Conservation (phyloP, 2,797 vertebrate species). For the Lateolabrax maculatus region DNA sequence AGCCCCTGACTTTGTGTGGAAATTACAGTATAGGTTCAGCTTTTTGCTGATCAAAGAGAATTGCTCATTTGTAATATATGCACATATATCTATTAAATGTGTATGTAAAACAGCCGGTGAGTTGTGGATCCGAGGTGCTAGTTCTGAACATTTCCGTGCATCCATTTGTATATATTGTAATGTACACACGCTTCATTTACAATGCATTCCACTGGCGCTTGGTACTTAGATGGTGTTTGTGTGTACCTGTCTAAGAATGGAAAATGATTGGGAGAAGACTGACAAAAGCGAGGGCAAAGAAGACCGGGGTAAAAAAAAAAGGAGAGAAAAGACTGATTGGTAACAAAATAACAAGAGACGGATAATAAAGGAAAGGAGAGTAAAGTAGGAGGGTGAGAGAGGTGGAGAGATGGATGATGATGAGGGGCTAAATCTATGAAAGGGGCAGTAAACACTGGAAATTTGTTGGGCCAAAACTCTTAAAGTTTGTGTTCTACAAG, state of each 20-base stretch:
- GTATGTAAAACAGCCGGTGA: constrained; percentile 41
- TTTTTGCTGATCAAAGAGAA: constrained; percentile 79
- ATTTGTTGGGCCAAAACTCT: constrained; percentile 9
- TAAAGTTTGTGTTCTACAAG: neutral
- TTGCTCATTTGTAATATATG: constrained; percentile 56
- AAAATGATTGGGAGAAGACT: constrained; percentile 20
- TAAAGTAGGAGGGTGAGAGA: constrained; percentile 5
- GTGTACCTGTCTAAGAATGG: neutral
- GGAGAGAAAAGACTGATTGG: neutral
- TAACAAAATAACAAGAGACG: neutral
- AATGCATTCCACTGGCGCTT: neutral
- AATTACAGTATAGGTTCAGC: constrained; percentile 57
- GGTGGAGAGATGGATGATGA: constrained; percentile 39
- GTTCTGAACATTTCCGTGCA: neutral
- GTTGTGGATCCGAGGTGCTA: neutral
- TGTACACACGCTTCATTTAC: constrained; percentile 5
- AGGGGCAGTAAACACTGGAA: constrained; percentile 2
- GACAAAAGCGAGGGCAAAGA: neutral
- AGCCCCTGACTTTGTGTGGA: constrained; percentile 48
- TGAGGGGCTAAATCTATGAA: constrained; percentile 17
- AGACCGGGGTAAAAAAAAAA: neutral
- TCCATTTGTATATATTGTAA: constrained; percentile 8
- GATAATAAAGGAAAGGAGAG: constrained; percentile 5
- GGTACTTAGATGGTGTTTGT: neutral
- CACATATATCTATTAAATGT: constrained; percentile 39